Evolutionary conservation across 2,888 invertebrate species (phyloP).

Genomic region (Osedax fenrisi): DNA sequence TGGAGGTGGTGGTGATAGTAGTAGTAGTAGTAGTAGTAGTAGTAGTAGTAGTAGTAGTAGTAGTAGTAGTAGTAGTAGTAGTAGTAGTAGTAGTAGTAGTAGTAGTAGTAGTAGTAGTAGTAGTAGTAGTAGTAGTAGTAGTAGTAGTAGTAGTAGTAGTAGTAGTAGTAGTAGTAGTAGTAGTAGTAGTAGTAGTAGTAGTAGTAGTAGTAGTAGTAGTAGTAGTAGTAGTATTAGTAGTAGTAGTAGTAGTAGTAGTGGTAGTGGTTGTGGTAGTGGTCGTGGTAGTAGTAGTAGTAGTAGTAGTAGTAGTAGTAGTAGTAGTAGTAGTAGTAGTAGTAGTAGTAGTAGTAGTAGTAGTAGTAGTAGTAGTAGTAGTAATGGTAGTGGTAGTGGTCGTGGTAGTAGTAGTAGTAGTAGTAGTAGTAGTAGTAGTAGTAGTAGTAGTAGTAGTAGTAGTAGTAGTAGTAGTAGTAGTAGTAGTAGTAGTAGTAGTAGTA

Average conservation of each 20-base stretch:
- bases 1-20: background rate
- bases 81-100: background rate
- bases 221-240: too few species aligned
- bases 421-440: background rate
- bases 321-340: background rate
- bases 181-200: background rate
- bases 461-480: background rate
- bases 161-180: background rate
- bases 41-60: background rate
- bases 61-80: background rate
- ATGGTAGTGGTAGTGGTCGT: background rate
- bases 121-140: too few species aligned
- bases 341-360: background rate
- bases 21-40: background rate
- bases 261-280: background rate
- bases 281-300: background rate
- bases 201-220: background rate
- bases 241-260: too few species aligned
- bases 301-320: background rate
- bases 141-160: background rate
- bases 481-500: background rate
- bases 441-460: background rate
- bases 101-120: too few species aligned
- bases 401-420: background rate
- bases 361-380: background rate